These are phyloP conservation scores for Tapera naevia DNA, from an alignment of 2,797 vertebrate genomes.

Conservation along the genomic window DNA sequence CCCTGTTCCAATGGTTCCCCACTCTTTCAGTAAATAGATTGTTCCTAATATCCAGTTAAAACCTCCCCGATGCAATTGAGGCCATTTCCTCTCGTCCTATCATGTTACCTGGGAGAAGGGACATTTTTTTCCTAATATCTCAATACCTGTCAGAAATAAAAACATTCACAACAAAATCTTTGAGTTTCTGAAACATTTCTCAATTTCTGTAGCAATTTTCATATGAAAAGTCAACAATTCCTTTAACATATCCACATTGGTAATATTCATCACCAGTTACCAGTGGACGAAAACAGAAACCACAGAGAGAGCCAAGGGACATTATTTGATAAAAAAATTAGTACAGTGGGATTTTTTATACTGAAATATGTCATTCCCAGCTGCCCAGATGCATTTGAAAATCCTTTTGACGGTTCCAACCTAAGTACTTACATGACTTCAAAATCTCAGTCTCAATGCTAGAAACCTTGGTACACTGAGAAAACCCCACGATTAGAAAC, in stretches of 20 bases:
- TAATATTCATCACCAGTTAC: not conserved
- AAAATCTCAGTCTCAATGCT: not conserved
- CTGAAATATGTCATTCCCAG: not conserved
- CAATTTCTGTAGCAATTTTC: not conserved
- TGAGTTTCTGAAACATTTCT: not conserved
- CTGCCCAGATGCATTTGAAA: not conserved
- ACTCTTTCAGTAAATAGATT: too few relatives aligned
- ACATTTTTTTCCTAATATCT: not conserved
- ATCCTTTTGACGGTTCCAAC: not conserved
- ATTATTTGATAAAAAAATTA: not conserved
- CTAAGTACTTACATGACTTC: not conserved
- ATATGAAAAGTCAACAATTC: not conserved
- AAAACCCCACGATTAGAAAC: not conserved
- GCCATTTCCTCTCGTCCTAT: too few relatives aligned
- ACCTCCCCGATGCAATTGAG: too few relatives aligned
- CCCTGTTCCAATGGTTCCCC: too few relatives aligned
- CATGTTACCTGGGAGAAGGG: too few relatives aligned
- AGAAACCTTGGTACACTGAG: not conserved
- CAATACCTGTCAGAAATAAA: not conserved
- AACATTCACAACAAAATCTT: fast-evolving
- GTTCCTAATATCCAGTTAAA: too few relatives aligned
- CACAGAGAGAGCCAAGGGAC: not conserved
- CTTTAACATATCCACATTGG: not conserved
- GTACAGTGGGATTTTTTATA: not conserved
- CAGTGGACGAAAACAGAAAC: not conserved